Evolutionary conservation across 2,797 vertebrate genomes (phyloP).

Genomic region (Apogon talboti): DNA sequence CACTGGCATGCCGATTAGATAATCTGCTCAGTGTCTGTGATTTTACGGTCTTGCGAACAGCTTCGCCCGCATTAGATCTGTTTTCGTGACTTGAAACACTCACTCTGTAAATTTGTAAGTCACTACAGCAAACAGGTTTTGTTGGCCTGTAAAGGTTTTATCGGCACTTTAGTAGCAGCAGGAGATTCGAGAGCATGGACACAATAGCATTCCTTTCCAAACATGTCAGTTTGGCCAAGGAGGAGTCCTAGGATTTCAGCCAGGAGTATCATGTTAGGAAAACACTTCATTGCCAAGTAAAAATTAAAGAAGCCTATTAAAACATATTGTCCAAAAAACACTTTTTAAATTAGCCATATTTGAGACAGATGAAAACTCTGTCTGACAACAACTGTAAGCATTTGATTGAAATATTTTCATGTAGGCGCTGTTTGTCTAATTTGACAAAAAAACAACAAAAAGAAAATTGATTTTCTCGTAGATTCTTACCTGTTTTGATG

Average conservation of each 20-base stretch:
- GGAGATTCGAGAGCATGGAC: constrained; percentile 78
- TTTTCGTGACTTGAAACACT: constrained; percentile 87
- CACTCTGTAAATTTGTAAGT: constrained; percentile 83
- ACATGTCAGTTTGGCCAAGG: constrained; percentile 84
- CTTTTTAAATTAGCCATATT: constrained; percentile 37
- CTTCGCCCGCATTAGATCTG: constrained; percentile 76
- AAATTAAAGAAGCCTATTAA: constrained; percentile 68
- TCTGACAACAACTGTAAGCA: constrained; percentile 22
- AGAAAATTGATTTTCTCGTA: constrained; percentile 10
- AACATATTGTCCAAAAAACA: constrained; percentile 63
- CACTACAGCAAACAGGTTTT: constrained; percentile 85
- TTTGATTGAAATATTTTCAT: not conserved
- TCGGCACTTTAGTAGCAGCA: constrained; percentile 84
- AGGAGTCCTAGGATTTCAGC: constrained; percentile 68
- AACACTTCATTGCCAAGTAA: constrained; percentile 60
- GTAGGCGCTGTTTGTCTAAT: not conserved
- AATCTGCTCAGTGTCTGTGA: constrained; percentile 63
- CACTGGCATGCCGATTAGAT: constrained; percentile 64
- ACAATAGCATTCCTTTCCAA: constrained; percentile 85
- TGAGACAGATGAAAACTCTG: constrained; percentile 16
- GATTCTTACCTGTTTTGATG: constrained; percentile 67
- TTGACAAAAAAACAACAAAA: not conserved
- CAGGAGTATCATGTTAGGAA: constrained; percentile 58
- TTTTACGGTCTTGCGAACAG: constrained; percentile 70
- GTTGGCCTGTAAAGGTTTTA: constrained; percentile 87